phyloP scores from a whole-genome alignment of 2,797 vertebrate species.

The Glossophaga mutica region DNA sequence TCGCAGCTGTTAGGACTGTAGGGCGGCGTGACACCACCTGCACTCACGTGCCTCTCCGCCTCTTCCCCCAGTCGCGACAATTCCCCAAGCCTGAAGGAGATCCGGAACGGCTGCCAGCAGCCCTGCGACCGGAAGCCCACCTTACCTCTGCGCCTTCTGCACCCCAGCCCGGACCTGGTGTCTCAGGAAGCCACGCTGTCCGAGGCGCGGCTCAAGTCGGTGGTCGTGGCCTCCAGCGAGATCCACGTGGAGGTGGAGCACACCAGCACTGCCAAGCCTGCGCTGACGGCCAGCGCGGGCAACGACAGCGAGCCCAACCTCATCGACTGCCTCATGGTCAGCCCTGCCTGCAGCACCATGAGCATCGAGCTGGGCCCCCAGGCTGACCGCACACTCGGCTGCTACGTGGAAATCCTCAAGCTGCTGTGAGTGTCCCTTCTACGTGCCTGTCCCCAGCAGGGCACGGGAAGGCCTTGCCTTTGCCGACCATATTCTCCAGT shows the following conservation, averaged over 20 bases:
- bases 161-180: slow-evolving; percentile 89
- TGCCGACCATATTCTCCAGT: fast-evolving
- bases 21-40: fast-evolving
- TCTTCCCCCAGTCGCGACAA: slow-evolving; percentile 90
- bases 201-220: slow-evolving; percentile 85
- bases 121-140: slow-evolving; percentile 96
- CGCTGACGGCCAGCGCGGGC: slow-evolving; percentile 87
- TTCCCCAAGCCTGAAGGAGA: slow-evolving; percentile 98
- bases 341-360: slow-evolving; percentile 94
- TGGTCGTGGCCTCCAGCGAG: slow-evolving; percentile 94
- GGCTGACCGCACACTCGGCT: slow-evolving; percentile 96
- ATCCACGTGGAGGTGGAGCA: slow-evolving; percentile 97
- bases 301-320: slow-evolving; percentile 97
- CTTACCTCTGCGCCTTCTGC: slow-evolving; percentile 93
- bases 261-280: slow-evolving; percentile 91
- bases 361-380: slow-evolving; percentile 98
- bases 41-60: fast-evolving
- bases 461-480: fast-evolving
- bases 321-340: slow-evolving; percentile 98
- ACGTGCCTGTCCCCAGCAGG: fast-evolving
- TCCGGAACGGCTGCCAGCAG: slow-evolving; percentile 97
- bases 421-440: slow-evolving; percentile 92
- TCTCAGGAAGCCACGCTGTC: slow-evolving; percentile 85
- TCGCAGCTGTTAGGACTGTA: fast-evolving
- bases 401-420: slow-evolving; percentile 98